Conservation (phyloP, 1,140 invertebrate genomes). For the Acyrthosiphon pisum region DNA sequence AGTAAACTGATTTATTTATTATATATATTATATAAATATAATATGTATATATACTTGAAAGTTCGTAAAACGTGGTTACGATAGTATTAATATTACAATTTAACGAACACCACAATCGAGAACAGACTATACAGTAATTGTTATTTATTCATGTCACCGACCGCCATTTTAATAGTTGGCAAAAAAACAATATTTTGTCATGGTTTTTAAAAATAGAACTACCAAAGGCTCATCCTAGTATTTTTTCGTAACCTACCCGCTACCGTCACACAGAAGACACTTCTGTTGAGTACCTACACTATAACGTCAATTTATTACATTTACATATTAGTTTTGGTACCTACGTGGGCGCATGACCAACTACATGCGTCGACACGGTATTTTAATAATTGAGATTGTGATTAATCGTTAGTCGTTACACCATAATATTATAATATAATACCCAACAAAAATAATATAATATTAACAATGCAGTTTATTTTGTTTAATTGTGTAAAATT, state of each 20-base stretch:
- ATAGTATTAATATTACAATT: neutral
- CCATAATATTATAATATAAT: neutral
- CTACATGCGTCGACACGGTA: neutral
- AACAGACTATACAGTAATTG: constrained; percentile 20
- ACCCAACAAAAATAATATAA: neutral
- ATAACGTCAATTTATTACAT: neutral
- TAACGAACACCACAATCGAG: neutral
- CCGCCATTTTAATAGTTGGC: constrained; percentile 35
- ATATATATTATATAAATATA: neutral
- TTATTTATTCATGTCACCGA: constrained; percentile 28
- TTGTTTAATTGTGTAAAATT: neutral
- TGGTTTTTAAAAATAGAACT: constrained; percentile 43
- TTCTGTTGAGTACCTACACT: neutral
- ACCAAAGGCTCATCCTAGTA: neutral
- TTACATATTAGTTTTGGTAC: neutral
- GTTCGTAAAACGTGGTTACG: neutral
- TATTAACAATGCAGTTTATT: neutral
- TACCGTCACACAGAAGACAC: neutral
- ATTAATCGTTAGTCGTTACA: neutral
- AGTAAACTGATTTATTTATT: neutral
- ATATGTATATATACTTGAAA: neutral
- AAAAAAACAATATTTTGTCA: constrained; percentile 41
- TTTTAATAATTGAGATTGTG: neutral
- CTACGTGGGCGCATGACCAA: neutral
- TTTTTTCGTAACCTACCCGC: neutral